Conservation (phyloP, 2,797 vertebrate species). For the Leuciscus waleckii region DNA sequence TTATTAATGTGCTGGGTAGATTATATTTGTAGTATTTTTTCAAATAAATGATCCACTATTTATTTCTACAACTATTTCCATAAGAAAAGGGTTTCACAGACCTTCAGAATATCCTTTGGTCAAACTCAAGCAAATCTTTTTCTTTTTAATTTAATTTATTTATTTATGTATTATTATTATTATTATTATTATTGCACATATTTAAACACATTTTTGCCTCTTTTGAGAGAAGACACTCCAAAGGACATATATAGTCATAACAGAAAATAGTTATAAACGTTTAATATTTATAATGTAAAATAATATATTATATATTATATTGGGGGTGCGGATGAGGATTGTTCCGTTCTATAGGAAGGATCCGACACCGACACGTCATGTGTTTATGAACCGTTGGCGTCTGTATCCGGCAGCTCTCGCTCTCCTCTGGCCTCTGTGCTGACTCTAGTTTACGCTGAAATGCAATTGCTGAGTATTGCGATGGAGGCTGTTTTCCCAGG, state of each 20-base stretch:
- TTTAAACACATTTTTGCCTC: no score
- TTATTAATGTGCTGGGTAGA: no score
- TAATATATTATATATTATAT: no score
- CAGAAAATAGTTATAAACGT: neutral
- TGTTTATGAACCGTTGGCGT: neutral
- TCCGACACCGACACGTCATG: neutral
- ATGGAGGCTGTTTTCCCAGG: constrained; percentile 44
- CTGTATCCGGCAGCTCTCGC: constrained; percentile 13
- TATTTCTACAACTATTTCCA: neutral
- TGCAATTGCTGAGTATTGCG: constrained; percentile 53
- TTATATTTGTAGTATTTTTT: no score
- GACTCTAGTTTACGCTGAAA: constrained; percentile 49
- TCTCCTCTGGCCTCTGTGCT: constrained; percentile 26
- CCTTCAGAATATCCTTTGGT: neutral
- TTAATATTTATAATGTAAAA: neutral
- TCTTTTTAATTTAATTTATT: neutral
- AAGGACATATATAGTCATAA: neutral
- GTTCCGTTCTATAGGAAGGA: neutral
- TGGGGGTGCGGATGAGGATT: no score
- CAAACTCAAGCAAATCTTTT: neutral
- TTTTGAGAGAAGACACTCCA: neutral
- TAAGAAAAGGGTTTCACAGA: neutral
- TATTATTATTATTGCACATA: no score
- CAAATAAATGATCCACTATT: neutral
- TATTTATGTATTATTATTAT: neutral